Evolutionary conservation across 1,140 invertebrate species (phyloP), one percentile per base, ranked within the genome.

Genomic region (Phortica variegata): DNA sequence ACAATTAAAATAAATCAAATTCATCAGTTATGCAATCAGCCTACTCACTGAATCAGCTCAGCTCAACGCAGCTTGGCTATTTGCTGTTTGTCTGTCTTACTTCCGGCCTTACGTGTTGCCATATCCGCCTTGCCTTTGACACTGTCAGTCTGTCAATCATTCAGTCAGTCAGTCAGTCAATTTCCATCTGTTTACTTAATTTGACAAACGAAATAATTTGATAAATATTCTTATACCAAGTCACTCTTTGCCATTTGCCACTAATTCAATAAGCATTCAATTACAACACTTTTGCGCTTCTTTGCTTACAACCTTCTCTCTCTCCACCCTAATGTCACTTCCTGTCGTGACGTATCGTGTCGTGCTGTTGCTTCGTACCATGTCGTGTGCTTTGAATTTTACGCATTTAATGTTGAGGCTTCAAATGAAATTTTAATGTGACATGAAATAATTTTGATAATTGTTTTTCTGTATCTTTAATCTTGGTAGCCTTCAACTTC

Each of bases 121-220:
- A n/a, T n/a, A n/a, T n/a, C n/a, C n/a, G n/a, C n/a, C n/a, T n/a
- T n/a, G n/a, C n/a, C n/a, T n/a, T n/a, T n/a, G n/a, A n/a, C n/a
- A n/a, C n/a, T n/a, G n/a, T n/a, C n/a, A n/a, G n/a, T n/a, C n/a
- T n/a, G n/a, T n/a, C n/a, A n/a, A n/a, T n/a, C n/a, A n/a, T n/a
- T n/a, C n/a, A n/a, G n/a, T n/a, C n/a, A n/a, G n/a, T n/a, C n/a
- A n/a, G n/a, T n/a, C n/a, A n/a, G n/a, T n/a, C n/a, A n/a, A n/a
- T n/a, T n/a, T n/a, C n/a, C n/a, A n/a, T n/a, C n/a, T 68, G 63
- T 68, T 68, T 68, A 65, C 63, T 63, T 68, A 68, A 68, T 68
- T 68, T 68, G 63, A 68, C 63, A 68, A 68, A 68, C 61, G 63
- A 47, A 60, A 68, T 68, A 68, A 68, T 68, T 68, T 68, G 63